Conservation (phyloP, 2,113 vertebrate species). For the Bos taurus region ARS-UCD2.0 NC_037339.1:66662501-66663000, state of each 20-base stretch:
- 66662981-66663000: background rate
- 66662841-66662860: background rate
- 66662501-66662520: background rate
- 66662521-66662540: background rate
- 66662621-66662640: background rate
- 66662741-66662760: background rate
- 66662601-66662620: background rate
- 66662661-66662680: no score
- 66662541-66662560: background rate
- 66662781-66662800: background rate
- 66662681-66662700: background rate
- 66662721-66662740: background rate
- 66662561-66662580: background rate
- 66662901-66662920: background rate
- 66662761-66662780: background rate
- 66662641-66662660: background rate
- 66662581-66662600: background rate
- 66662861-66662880: background rate
- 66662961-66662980: background rate
- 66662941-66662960: background rate
- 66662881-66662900: rapidly evolving
- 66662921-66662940: background rate
- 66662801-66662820: background rate
- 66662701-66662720: background rate
- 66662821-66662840: background rate